phyloP scores from a whole-genome alignment of 1,140 invertebrate genomes.

The Drosophila elegans region DNA sequence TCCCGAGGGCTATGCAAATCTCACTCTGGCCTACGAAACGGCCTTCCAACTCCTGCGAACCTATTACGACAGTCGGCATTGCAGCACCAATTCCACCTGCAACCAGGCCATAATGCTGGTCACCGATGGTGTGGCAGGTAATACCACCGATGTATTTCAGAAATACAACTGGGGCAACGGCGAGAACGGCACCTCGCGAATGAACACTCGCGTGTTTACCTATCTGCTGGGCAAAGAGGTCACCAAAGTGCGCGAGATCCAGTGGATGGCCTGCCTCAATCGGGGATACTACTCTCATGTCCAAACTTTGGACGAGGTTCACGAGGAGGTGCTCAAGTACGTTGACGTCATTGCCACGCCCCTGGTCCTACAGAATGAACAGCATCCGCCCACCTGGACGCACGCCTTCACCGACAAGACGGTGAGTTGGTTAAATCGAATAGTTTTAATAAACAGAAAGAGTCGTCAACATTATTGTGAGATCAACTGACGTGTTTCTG shows the following conservation, averaged over 20 bases:
- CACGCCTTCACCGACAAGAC: slow-evolving; percentile 94
- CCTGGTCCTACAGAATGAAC: slow-evolving; percentile 90
- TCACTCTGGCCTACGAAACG: slow-evolving; percentile 92
- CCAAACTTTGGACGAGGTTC: slow-evolving; percentile 95
- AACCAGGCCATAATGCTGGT: slow-evolving; percentile 99
- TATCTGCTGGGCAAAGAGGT: slow-evolving; percentile 98
- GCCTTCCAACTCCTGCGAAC: slow-evolving; percentile 94
- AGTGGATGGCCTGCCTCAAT: slow-evolving; percentile 98
- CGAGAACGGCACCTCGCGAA: slow-evolving; percentile 86
- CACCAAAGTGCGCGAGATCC: slow-evolving; percentile 95
- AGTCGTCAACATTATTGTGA: no score
- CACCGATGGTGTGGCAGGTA: slow-evolving; percentile 97
- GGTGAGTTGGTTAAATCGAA: slow-evolving; percentile 85
- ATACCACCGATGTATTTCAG: slow-evolving; percentile 94
- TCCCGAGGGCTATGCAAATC: slow-evolving; percentile 93
- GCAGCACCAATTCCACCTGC: slow-evolving; percentile 88
- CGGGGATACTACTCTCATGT: slow-evolving; percentile 97
- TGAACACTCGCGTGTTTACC: slow-evolving; percentile 97
- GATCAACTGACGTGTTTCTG: no score
- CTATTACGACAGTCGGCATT: slow-evolving; percentile 87
- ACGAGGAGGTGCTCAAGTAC: slow-evolving; percentile 96
- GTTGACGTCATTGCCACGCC: slow-evolving; percentile 95
- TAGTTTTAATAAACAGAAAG: no score
- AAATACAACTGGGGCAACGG: slow-evolving; percentile 92
- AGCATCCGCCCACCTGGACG: slow-evolving; percentile 95